Conservation (phyloP, 2,113 vertebrate genomes). For the Callopanchax toddi region DNA sequence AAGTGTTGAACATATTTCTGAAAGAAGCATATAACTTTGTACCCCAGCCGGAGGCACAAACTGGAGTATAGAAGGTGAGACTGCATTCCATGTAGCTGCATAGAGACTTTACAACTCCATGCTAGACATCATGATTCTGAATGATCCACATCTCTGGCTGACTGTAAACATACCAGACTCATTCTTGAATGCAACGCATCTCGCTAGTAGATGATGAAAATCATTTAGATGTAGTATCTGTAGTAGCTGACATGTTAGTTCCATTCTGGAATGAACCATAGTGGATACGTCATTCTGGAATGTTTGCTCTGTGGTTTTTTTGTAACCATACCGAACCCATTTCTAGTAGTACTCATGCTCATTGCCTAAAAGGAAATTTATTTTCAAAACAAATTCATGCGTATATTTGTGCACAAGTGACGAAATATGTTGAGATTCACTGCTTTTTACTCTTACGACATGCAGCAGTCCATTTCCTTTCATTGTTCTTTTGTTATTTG, state of each 20-base stretch:
- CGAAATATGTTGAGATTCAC: slow-evolving; percentile 10
- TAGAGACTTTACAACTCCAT: slow-evolving; percentile 75
- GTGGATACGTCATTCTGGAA: slow-evolving; percentile 59
- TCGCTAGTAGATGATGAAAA: slow-evolving; percentile 55
- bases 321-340: slow-evolving; percentile 76
- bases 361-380: slow-evolving; percentile 49
- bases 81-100: slow-evolving; percentile 74
- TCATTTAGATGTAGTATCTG: slow-evolving; percentile 53
- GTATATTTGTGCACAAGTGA: slow-evolving; percentile 53
- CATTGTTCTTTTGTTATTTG: slow-evolving; percentile 48
- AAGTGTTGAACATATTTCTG: slow-evolving; percentile 63
- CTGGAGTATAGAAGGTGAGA: slow-evolving; percentile 87
- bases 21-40: slow-evolving; percentile 78
- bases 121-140: slow-evolving; percentile 76
- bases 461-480: slow-evolving; percentile 35
- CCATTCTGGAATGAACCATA: slow-evolving; percentile 66
- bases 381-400: slow-evolving; percentile 24
- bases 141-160: slow-evolving; percentile 68
- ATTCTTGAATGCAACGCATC: slow-evolving; percentile 72
- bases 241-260: slow-evolving; percentile 61
- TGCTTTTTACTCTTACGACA: slow-evolving; percentile 15
- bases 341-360: slow-evolving; percentile 68
- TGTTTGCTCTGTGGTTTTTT: slow-evolving; percentile 61
- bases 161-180: slow-evolving; percentile 64
- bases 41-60: slow-evolving; percentile 84